Evolutionary conservation across 2,888 invertebrate species (phyloP).

Genomic region (Villa cingulata): DNA sequence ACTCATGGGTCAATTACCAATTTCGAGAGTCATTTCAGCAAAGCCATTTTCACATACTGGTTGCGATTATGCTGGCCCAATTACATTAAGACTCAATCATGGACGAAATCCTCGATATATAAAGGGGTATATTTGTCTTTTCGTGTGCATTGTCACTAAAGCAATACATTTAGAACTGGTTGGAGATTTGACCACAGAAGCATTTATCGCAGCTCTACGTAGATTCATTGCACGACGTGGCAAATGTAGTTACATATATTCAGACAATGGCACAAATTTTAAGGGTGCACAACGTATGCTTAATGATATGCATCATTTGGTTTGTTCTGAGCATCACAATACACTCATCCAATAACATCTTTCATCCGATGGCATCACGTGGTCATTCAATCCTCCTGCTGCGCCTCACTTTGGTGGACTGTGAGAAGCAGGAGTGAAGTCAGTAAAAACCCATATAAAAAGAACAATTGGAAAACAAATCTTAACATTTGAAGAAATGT

Average conservation of each 20-base stretch:
- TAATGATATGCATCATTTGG: too few species aligned
- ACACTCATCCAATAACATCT: too few species aligned
- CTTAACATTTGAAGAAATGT: constrained; percentile 15
- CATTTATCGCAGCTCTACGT: not conserved
- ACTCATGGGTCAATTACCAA: not conserved
- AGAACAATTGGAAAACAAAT: not conserved
- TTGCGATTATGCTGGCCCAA: constrained; percentile 8
- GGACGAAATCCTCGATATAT: not conserved
- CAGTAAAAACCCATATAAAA: constrained; percentile 1
- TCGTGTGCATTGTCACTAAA: constrained; percentile 1
- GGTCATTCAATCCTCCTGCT: constrained; percentile 36
- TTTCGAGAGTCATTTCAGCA: not conserved
- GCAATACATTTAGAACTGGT: constrained; percentile 1
- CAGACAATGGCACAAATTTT: not conserved
- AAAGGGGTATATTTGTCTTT: not conserved
- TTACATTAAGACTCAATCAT: not conserved
- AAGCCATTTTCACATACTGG: constrained; percentile 8
- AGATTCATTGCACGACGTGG: too few species aligned
- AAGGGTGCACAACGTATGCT: too few species aligned
- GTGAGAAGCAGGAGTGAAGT: too few species aligned
- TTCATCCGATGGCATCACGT: constrained; percentile 1
- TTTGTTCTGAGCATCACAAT: too few species aligned
- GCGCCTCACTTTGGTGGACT: too few species aligned
- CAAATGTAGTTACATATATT: not conserved
- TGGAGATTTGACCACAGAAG: not conserved